Conservation (phyloP, 30 jellyfish, hydroid and myxozoan species). For the Turritopsis dohrnii region DNA sequence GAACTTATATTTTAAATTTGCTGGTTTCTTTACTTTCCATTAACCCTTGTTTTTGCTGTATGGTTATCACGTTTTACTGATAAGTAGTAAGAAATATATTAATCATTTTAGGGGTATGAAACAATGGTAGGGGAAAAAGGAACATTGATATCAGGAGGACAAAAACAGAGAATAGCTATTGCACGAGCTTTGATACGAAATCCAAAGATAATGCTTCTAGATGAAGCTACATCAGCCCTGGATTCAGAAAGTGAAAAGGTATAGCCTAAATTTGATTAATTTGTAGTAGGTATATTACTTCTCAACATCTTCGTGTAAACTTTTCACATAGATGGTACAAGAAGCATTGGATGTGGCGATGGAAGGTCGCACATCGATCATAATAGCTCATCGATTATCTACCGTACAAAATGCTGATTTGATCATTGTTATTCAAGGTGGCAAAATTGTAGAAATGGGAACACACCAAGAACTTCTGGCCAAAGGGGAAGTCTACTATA, state of each 20-base stretch:
- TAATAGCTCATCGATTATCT: constrained; percentile 91
- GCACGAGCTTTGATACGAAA: neutral
- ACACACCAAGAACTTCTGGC: constrained; percentile 71
- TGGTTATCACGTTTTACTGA: too few species aligned
- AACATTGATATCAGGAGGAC: neutral
- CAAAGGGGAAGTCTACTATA: constrained; percentile 57
- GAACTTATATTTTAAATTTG: too few species aligned
- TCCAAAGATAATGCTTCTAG: constrained; percentile 22
- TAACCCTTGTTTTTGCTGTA: too few species aligned
- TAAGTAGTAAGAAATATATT: too few species aligned
- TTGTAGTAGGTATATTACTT: too few species aligned
- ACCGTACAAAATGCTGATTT: constrained; percentile 89
- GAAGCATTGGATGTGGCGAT: constrained; percentile 99
- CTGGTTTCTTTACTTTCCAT: too few species aligned
- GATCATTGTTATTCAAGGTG: constrained; percentile 80
- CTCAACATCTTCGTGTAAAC: neutral
- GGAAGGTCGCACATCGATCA: constrained; percentile 94
- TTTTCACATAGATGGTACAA: constrained; percentile 70
- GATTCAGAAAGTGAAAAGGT: constrained; percentile 35
- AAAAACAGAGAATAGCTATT: neutral
- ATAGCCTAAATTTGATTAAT: neutral
- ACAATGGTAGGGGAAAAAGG: neutral
- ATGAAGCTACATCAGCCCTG: constrained; percentile 45
- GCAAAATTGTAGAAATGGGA: constrained; percentile 72
- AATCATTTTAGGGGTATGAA: neutral